Conservation (phyloP, 2,113 vertebrate genomes). For the Urocynchramus pylzowi region DNA sequence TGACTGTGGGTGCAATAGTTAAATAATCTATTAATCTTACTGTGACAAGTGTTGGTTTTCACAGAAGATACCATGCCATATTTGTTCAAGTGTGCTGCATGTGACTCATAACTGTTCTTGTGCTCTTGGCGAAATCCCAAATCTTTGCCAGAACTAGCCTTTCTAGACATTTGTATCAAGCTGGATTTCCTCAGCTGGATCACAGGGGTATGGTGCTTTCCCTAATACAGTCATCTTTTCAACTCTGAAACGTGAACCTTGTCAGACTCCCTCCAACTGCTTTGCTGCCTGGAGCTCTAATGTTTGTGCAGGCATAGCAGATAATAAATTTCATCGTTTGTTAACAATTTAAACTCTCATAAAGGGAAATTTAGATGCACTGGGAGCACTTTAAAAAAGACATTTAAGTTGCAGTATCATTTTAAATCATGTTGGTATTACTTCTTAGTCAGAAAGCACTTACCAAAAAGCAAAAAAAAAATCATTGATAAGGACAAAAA, state of each 20-base stretch:
- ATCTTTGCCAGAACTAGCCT: conserved; percentile 65
- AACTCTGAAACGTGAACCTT: conserved; percentile 29
- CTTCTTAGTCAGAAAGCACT: background rate
- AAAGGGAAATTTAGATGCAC: background rate
- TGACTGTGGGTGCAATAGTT: conserved; percentile 14
- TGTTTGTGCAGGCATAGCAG: background rate
- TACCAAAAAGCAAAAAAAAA: background rate
- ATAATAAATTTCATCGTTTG: background rate
- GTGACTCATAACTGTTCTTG: conserved; percentile 73
- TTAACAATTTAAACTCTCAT: conserved; percentile 15
- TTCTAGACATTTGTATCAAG: conserved; percentile 68
- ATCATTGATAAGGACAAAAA: background rate
- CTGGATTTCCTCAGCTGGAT: conserved; percentile 64
- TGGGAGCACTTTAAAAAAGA: background rate
- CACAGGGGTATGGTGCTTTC: conserved; percentile 57
- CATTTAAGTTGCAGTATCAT: background rate
- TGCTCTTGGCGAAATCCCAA: conserved; percentile 66
- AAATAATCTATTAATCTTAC: conserved; percentile 58
- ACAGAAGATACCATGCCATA: conserved; percentile 77
- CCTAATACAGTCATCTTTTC: conserved; percentile 79
- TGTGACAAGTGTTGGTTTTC: conserved; percentile 51
- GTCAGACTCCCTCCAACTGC: background rate
- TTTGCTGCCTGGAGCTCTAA: background rate
- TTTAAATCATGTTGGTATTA: background rate
- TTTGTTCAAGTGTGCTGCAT: conserved; percentile 75